These are phyloP conservation scores for Lutraria rhynchaena DNA, from an alignment of 1,140 invertebrate genomes.

Conservation along the genomic window DNA sequence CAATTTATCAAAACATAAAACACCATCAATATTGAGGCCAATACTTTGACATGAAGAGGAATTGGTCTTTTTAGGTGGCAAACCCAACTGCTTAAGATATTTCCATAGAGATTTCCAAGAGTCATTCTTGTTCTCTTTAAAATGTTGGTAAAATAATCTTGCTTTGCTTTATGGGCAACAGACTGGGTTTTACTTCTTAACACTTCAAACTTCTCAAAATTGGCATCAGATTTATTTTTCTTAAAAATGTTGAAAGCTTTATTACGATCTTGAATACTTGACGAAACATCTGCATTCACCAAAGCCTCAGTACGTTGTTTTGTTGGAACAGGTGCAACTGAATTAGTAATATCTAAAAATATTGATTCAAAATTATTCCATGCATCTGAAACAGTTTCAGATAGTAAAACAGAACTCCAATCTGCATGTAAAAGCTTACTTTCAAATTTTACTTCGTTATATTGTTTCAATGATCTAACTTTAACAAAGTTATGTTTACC, in stretches of 20 bases:
- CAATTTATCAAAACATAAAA: too few species aligned
- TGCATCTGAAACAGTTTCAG: slow-evolving; percentile 19
- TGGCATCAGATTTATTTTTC: background rate
- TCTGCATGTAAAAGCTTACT: background rate
- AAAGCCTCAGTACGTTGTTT: background rate
- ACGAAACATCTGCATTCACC: background rate
- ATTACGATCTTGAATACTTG: background rate
- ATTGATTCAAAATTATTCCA: slow-evolving; percentile 29
- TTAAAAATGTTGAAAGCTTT: slow-evolving; percentile 1
- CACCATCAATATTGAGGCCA: too few species aligned
- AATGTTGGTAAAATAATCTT: too few species aligned
- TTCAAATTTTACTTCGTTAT: slow-evolving; percentile 14
- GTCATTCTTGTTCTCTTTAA: too few species aligned
- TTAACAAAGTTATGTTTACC: background rate
- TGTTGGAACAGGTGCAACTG: too few species aligned
- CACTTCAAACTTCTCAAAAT: background rate
- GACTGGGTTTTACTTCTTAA: too few species aligned
- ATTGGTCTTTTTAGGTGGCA: too few species aligned
- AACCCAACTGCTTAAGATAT: too few species aligned
- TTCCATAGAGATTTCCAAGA: too few species aligned
- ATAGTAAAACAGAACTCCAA: slow-evolving; percentile 1
- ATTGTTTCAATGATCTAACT: slow-evolving; percentile 1
- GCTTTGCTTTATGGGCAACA: too few species aligned
- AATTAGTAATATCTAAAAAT: background rate
- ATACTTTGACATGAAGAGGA: too few species aligned